Evolutionary conservation across 2,113 vertebrate genomes (phyloP), one percentile per base, ranked within the genome.

Genomic region (Collichthys lucidus): DNA sequence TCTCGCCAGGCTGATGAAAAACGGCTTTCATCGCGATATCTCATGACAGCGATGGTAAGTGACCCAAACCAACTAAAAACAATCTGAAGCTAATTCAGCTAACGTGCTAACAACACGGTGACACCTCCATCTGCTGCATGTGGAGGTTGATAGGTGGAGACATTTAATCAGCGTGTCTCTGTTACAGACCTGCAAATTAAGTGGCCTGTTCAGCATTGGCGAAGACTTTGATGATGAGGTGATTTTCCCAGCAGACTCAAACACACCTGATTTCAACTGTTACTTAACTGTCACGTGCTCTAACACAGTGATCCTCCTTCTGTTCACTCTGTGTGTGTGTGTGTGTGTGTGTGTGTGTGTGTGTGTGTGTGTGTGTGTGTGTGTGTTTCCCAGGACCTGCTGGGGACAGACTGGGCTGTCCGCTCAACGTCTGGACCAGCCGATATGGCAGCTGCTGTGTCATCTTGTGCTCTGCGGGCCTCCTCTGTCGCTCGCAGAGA

Each of bases 171-270:
- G 6, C 50, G 29, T 60, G 17, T 35, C 55, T 63, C 4, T 90
- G 26, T 89, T 87, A 4, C 86, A 98, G 97, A 94, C 95, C 46
- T 94, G 94, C 81, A 94, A 92, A 79, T 89, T 96, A 61, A 96
- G 91, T 82, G 95, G 95, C 70, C 93, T 99, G 44, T 98, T 99
- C 88, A 95, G 94, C 83, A 92, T 96, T 24, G 96, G 95, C 15
- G 97, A 96, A 42, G 97, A 98, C 75, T 96, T 98, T 86, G 97
- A 97, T 66, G 97, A 98, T 60, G 97, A 98, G 96, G 97, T 97
- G 90, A 95, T 66, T 8, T 2, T n/a, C 20, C 17, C 64, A 53
- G 44, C 61, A 80, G 42, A 42, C 44, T 40, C 26, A 1, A 16
- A 42, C 75, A 82, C 83, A 86, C 84, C 77, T 84, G 86, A 29